Evolutionary conservation across 2,113 vertebrate species (phyloP).

Genomic region (zebrafish (Danio rerio)): GRCz12tu NC_133190.1:25686501-25687000

Average conservation of each 20-base stretch:
- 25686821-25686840: slow-evolving; percentile 36
- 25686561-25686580: not conserved
- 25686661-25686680: not conserved
- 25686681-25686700: slow-evolving; percentile 7
- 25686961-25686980: slow-evolving; percentile 44
- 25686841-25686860: not conserved
- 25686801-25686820: slow-evolving; percentile 1
- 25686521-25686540: not conserved
- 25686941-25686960: slow-evolving; percentile 28
- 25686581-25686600: not conserved
- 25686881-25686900: slow-evolving; percentile 39
- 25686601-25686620: slow-evolving; percentile 6
- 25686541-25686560: too few species aligned
- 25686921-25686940: not conserved
- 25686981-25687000: slow-evolving; percentile 41
- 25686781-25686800: slow-evolving; percentile 2
- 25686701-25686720: slow-evolving; percentile 2
- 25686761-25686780: slow-evolving; percentile 41
- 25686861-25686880: not conserved
- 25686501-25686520: not conserved
- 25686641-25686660: not conserved
- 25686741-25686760: slow-evolving; percentile 28
- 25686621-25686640: not conserved
- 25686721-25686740: slow-evolving; percentile 56
- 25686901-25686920: slow-evolving; percentile 7